Base-by-base conservation (phyloP, 2,888 invertebrate genomes). In the Heteromyza rotundicornis region DNA sequence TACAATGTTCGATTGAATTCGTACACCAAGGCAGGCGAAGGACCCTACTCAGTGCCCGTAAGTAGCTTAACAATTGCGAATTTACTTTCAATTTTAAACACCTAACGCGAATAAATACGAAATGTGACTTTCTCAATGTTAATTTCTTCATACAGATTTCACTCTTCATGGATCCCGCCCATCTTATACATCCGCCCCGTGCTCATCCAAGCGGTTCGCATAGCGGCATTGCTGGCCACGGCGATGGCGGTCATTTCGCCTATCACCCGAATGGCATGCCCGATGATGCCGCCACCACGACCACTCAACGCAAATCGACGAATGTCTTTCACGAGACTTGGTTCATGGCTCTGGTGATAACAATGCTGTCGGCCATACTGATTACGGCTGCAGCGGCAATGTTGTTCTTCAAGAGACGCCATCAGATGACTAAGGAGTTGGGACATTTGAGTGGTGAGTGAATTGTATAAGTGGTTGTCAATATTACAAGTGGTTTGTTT, bases 1-100 rank as follows among this genome's bases (percentile, higher is more conserved):
- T 98, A 98, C 82, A 92, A 90, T 67, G 94, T 96, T 0, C 88
- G 93, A 63, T 91, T 98, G 8, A 94, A 96, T 10, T 96, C 96
- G 0, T 89, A 92, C 72, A 98, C 96, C 0, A 87, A 89, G 64
- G 89, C 90, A 2, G 98, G 98, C 1, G 87, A 90, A 59, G 98
- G 98, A 8, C 95, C 95, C 1, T 96, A 91, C 77, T 95, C 94
- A 58, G 87, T 87, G 64, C 90, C 93, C 2, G 90, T 92, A 54
- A 87, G 89, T 65, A 47, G 40, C 10, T 7, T 27, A 40, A 40
- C 14, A 10, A n/a, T 40, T 14, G 40, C n/a, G 14, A 40, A 32
- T 32, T 8, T 8, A 12, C 32, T 32, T n/a, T n/a, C 32, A 12
- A n/a, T n/a, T n/a, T n/a, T n/a, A n/a, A n/a, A n/a, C n/a, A n/a